Base-by-base conservation (phyloP, 2,888 invertebrate genomes). In the Lacanobia wlatinum region DNA sequence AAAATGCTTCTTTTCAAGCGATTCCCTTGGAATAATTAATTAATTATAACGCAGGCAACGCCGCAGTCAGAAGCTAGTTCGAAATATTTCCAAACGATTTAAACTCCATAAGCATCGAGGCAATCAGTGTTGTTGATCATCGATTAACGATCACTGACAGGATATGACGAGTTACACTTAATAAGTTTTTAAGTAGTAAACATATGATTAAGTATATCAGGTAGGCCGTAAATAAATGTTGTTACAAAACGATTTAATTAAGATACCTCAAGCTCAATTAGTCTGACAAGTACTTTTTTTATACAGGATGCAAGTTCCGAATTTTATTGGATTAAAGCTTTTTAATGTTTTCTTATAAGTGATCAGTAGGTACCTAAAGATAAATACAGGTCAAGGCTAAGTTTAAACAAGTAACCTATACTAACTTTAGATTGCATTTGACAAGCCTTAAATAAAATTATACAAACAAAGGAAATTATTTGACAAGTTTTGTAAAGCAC, bases 31-130 rank as follows among this genome's bases (percentile, higher is more conserved):
- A 10, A 43, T 43, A 0, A 43, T 43, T 43, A 2, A 12, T 12
- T 10, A 10, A 40, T 43, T 12, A 12, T 43, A 12, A 43, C 12
- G 14, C 14, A 0, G 40, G 14, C 43, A 4, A 2, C 10, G 12
- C 43, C 43, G 3, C 43, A 0, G 12, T 3, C 43, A 43, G 43
- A 43, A 12, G 3, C 43, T 4, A 43, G 43, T 43, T 59, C 53
- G 76, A 63, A 62, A 61, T 53, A 72, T 70, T 76, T 62, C 66
- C 82, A 78, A 73, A 70, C 52, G 64, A 67, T 70, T 69, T 76
- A 2, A 76, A 77, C 50, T 69, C 21, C 38, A 65, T 62, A 52
- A 55, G 56, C 50, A 73, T 73, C 61, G 66, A 77, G 23, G 68
- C 34, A 73, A 80, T 80, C 80, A 48, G 34, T 77, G 48, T 56